A percentile compares a stretch with the other conserved stretches of the same genome.
Evolutionary conservation across 1,140 invertebrate species (phyloP).

Genomic region (Rhizoglyphus robini): DNA sequence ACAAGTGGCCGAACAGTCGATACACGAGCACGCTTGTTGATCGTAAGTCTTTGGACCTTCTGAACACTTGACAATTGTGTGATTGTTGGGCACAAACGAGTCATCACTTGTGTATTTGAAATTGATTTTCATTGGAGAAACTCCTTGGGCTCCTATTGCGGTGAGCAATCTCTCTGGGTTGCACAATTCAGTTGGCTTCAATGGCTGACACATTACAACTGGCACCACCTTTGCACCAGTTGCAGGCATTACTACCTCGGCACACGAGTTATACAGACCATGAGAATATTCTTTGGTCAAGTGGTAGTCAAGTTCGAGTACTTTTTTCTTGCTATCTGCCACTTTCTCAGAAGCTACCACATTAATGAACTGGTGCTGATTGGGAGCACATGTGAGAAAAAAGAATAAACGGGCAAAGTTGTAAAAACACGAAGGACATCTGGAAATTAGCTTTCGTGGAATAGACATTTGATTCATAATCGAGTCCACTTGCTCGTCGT

Average conservation of each 20-base stretch:
- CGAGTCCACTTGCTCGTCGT: slow-evolving; percentile 12
- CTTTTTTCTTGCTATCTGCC: slow-evolving; percentile 22
- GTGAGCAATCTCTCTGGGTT: slow-evolving; percentile 28
- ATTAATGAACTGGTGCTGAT: slow-evolving; percentile 61
- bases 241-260: slow-evolving; percentile 60
- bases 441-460: slow-evolving; percentile 40
- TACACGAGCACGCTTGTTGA: slow-evolving; percentile 54
- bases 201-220: slow-evolving; percentile 60
- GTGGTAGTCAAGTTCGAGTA: slow-evolving; percentile 42
- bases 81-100: slow-evolving; percentile 40
- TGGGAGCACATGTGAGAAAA: slow-evolving; percentile 59
- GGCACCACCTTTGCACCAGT: slow-evolving; percentile 53
- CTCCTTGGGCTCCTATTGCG: slow-evolving; percentile 19
- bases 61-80: slow-evolving; percentile 51
- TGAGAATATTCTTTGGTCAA: slow-evolving; percentile 49
- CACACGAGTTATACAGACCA: slow-evolving; percentile 64
- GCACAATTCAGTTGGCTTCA: slow-evolving; percentile 35
- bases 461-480: slow-evolving; percentile 16
- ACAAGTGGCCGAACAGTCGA: slow-evolving; percentile 70
- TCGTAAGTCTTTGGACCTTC: slow-evolving; percentile 34
- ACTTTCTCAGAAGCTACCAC: slow-evolving; percentile 34
- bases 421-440: slow-evolving; percentile 69
- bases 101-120: slow-evolving; percentile 20
- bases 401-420: slow-evolving; percentile 72
- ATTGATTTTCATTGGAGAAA: slow-evolving; percentile 24